Conservation (phyloP, 2,113 vertebrate species). For the Sardina pilchardus region DNA sequence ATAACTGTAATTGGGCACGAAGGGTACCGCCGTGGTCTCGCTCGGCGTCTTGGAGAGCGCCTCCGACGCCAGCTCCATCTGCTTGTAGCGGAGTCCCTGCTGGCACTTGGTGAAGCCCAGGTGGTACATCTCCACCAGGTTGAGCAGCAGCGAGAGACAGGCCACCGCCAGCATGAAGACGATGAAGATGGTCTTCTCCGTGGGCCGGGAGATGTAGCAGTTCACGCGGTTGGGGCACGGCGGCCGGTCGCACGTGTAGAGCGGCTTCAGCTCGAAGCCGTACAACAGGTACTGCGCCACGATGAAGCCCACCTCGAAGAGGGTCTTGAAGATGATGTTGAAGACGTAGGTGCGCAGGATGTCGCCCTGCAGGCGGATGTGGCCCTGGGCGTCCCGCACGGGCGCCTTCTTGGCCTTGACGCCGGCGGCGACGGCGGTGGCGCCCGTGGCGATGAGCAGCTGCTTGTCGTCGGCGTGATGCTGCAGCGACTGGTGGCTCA, state of each 20-base stretch:
- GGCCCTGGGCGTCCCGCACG: conserved; percentile 58
- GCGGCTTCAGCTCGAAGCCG: conserved; percentile 80
- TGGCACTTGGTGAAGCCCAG: conserved; percentile 78
- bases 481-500: conserved; percentile 19
- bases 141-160: conserved; percentile 80
- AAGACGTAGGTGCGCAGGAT: conserved; percentile 81
- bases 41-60: neutral
- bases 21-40: conserved; percentile 53
- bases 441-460: conserved; percentile 39
- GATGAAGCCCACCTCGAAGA: conserved; percentile 84
- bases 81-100: conserved; percentile 58
- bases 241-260: conserved; percentile 77
- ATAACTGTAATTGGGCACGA: conserved; percentile 67
- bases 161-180: conserved; percentile 84
- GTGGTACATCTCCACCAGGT: conserved; percentile 81
- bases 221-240: conserved; percentile 82
- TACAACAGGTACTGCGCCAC: conserved; percentile 81
- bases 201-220: conserved; percentile 85
- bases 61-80: neutral
- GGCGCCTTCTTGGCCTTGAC: conserved; percentile 52
- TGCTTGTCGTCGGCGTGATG: conserved; percentile 44
- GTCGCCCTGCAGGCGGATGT: conserved; percentile 74
- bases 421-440: neutral
- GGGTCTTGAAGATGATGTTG: conserved; percentile 80
- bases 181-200: conserved; percentile 86